Evolutionary conservation across 2,113 vertebrate species (phyloP).

Genomic region (Spizaetus ornatus): DNA sequence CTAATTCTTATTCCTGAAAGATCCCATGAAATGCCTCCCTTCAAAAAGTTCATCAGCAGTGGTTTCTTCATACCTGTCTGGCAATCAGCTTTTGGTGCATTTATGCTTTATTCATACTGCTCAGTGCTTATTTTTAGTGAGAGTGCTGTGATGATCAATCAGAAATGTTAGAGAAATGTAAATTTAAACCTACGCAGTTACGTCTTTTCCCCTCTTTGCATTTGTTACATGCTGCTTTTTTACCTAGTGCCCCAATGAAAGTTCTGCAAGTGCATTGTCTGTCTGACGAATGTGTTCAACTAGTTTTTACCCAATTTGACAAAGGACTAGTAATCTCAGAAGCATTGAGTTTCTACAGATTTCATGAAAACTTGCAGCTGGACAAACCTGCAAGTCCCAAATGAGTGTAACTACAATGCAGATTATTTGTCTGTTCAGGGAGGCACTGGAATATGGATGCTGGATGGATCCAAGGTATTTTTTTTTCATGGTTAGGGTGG

Average conservation of each 20-base stretch:
- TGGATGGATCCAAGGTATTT: neutral
- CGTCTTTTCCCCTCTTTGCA: neutral
- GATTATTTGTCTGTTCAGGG: neutral
- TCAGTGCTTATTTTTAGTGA: neutral
- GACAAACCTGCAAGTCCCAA: neutral
- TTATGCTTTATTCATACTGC: neutral
- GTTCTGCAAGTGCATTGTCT: neutral
- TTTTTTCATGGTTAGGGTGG: neutral
- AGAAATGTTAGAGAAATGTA: neutral
- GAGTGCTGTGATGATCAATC: neutral
- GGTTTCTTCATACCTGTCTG: neutral
- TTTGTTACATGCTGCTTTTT: neutral
- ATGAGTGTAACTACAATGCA: neutral
- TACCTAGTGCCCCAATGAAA: neutral
- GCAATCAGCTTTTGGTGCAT: neutral
- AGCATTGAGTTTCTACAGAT: neutral
- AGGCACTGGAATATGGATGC: neutral
- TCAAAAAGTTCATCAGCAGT: neutral
- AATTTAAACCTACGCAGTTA: neutral
- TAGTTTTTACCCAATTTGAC: neutral
- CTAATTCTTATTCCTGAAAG: neutral
- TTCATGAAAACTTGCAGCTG: neutral
- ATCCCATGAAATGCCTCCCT: neutral
- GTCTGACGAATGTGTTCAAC: neutral
- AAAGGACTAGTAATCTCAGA: neutral